A percentile compares a stretch with the other conserved stretches of the same genome.
These are phyloP conservation scores for Lycaon pictus DNA, from an alignment of 2,113 vertebrate species.

Conservation along the genomic window DNA sequence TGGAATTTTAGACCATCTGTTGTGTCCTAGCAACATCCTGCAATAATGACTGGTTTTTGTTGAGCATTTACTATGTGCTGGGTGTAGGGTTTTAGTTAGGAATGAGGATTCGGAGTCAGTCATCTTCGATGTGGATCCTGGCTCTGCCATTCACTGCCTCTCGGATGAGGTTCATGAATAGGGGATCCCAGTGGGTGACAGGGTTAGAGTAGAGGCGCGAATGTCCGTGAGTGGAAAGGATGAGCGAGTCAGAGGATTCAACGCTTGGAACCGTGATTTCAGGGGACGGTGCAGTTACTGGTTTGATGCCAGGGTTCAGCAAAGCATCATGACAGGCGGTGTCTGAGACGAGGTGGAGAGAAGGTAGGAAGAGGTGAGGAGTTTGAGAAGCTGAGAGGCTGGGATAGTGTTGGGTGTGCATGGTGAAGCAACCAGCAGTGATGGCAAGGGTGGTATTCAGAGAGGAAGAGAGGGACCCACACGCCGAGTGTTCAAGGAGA, in stretches of 20 bases:
- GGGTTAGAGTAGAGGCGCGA: background rate
- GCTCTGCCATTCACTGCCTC: background rate
- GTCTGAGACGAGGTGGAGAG: background rate
- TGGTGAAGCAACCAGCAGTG: background rate
- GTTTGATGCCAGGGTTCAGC: background rate
- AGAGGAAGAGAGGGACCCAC: background rate
- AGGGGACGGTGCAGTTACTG: background rate
- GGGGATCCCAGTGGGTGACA: background rate
- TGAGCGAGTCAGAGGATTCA: background rate
- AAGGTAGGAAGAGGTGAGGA: background rate
- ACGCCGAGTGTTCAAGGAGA: background rate
- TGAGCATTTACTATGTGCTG: background rate
- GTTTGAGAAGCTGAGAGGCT: background rate
- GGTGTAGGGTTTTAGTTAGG: background rate
- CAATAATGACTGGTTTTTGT: background rate
- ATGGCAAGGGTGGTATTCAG: background rate
- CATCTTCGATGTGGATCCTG: background rate
- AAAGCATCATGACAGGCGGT: background rate
- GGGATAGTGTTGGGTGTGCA: background rate
- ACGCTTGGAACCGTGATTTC: background rate
- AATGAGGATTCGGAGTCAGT: background rate
- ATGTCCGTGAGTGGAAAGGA: background rate
- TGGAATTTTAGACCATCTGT: background rate
- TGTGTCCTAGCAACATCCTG: background rate
- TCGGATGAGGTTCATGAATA: background rate